phyloP scores from a whole-genome alignment of 2,888 invertebrate genomes.

The Plemyria rubiginata region DNA sequence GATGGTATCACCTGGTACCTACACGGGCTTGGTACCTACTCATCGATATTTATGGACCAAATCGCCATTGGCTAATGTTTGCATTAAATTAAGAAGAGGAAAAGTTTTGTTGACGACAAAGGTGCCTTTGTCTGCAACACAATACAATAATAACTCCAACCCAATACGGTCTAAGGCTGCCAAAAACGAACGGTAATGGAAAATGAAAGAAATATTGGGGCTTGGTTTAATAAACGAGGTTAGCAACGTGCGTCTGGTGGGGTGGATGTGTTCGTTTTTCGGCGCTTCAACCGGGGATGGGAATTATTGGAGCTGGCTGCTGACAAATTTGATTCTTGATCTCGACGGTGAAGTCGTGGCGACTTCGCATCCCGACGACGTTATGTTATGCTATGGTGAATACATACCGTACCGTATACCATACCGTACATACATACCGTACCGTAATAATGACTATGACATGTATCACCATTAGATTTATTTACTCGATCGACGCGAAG shows the following conservation, averaged over 20 bases:
- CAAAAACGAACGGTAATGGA: slow-evolving; percentile 36
- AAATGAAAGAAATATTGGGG: slow-evolving; percentile 38
- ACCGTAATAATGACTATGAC: too few relatives aligned
- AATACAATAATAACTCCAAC: slow-evolving; percentile 30
- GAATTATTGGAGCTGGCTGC: slow-evolving; percentile 52
- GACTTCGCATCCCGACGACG: background rate
- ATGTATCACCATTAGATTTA: too few relatives aligned
- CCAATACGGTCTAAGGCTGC: slow-evolving; percentile 20
- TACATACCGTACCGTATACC: too few relatives aligned
- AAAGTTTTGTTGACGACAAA: slow-evolving; percentile 48
- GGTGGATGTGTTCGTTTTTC: slow-evolving; percentile 47
- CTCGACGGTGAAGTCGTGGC: slow-evolving; percentile 21
- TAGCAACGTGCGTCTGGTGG: slow-evolving; percentile 37
- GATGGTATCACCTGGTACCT: slow-evolving; percentile 38
- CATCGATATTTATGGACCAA: slow-evolving; percentile 56
- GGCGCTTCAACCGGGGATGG: slow-evolving; percentile 39
- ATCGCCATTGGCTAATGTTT: slow-evolving; percentile 57
- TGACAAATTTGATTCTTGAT: slow-evolving; percentile 55
- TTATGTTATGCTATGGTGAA: background rate
- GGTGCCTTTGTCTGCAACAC: slow-evolving; percentile 43
- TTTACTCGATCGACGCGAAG: too few relatives aligned
- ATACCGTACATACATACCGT: too few relatives aligned
- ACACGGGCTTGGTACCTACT: slow-evolving; percentile 32
- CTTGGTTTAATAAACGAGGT: slow-evolving; percentile 46
- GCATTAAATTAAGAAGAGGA: slow-evolving; percentile 57